Conservation (phyloP, 2,888 invertebrate genomes). For the Euplagia quadripunctaria region DNA sequence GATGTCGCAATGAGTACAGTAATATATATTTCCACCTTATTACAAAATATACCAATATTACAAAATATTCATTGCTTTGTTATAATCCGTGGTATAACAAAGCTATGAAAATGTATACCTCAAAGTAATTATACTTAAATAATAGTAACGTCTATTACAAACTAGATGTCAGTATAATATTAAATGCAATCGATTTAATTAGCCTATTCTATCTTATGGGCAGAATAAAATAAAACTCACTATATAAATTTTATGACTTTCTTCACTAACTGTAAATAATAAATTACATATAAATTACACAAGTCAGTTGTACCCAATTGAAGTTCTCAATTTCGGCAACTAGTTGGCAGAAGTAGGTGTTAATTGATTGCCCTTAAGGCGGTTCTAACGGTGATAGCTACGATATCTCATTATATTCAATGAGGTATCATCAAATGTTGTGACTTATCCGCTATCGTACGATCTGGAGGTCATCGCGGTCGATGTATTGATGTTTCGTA, state of each 20-base stretch:
- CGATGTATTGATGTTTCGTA: conserved; percentile 69
- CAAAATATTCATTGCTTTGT: too few species aligned
- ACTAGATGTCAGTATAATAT: too few species aligned
- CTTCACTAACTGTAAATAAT: conserved; percentile 42
- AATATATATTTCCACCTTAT: not conserved
- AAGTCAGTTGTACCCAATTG: conserved; percentile 44
- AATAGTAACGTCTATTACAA: too few species aligned
- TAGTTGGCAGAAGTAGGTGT: conserved; percentile 63
- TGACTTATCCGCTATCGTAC: conserved; percentile 71
- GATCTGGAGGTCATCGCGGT: conserved; percentile 67
- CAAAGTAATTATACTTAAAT: not conserved
- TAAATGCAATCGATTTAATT: too few species aligned
- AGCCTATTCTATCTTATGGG: too few species aligned
- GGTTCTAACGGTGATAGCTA: conserved; percentile 56
- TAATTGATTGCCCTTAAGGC: conserved; percentile 64
- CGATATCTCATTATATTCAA: conserved; percentile 65
- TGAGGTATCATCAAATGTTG: conserved; percentile 70
- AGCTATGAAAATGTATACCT: not conserved
- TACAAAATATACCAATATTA: not conserved
- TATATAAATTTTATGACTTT: conserved; percentile 30
- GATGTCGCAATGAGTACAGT: not conserved
- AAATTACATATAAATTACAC: conserved; percentile 50
- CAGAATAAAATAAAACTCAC: conserved; percentile 3
- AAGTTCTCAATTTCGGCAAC: conserved; percentile 42
- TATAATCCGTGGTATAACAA: not conserved